Base-by-base conservation (phyloP, 2,888 invertebrate species). In the Pterobdella sp. region DNA sequence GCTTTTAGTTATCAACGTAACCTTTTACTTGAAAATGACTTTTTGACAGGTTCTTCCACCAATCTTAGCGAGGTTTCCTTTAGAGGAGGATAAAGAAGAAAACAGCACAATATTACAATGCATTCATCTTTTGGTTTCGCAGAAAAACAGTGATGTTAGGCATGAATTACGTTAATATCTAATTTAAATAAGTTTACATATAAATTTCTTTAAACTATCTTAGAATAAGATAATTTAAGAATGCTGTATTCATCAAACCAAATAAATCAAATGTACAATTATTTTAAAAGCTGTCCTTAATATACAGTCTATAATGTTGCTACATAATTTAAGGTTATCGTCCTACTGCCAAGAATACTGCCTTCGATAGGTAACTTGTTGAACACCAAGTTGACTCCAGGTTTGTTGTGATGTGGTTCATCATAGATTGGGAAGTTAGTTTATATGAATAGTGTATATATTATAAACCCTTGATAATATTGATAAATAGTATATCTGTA, bases 61-160 rank as follows among this genome's bases (percentile, higher is more conserved):
- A 10, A 88, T 90, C 74, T 83, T 91, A 1, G 86, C 87, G 78
- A 87, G 88, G 81, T 83, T 91, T 73, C 91, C 91, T 0, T 82
- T 91, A 68, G 87, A 88, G 75, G 88, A 89, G 81, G 91, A 91
- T 81, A 87, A 87, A 77, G 88, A 88, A 77, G 91, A 91, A 81
- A 89, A 90, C 79, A 86, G 87, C 71, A 87, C 90, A 7, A 87
- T 91, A 14, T 88, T 89, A 76, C 87, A 87, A 77, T 88, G 89
- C 79, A 86, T 91, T 76, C 70, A 49, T 14, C n/a, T 29, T 35
- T 49, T 75, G 1, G 68, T 73, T 52, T 35, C 69, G 29, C 49
- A 74, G 32, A 74, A 35, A 32, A 3, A 70, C 64, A 18, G 10
- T 36, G 66, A 34, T 1, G 69, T 69, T 26, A 31, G 69, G 29